A percentile compares a stretch with the other conserved stretches of the same genome.
These are phyloP conservation scores for Myotis lucifugus DNA, from an alignment of 2,113 vertebrate genomes.

Conservation along the genomic window DNA sequence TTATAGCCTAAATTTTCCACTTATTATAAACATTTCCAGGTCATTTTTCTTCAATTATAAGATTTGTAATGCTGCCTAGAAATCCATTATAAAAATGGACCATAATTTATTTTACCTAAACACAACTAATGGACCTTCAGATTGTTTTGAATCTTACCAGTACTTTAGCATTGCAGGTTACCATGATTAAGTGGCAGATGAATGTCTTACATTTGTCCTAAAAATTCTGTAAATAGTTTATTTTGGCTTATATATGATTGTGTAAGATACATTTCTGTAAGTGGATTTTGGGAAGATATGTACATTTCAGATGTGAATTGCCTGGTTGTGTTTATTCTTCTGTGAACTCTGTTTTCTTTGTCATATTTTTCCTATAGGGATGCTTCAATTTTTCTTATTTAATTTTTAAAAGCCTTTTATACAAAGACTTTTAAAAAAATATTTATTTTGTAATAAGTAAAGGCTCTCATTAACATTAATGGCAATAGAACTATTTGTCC, in stretches of 20 bases:
- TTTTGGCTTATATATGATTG: neutral
- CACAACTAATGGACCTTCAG: neutral
- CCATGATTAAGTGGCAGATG: neutral
- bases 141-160: neutral
- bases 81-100: slow-evolving; percentile 6
- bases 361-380: neutral
- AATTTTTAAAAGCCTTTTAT: neutral
- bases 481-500: neutral
- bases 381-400: neutral
- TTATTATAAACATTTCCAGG: neutral
- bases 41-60: neutral
- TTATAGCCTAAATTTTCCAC: neutral
- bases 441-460: slow-evolving; percentile 36
- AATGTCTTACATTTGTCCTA: neutral
- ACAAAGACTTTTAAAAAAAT: neutral
- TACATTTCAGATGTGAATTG: neutral
- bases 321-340: slow-evolving; percentile 5
- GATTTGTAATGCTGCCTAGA: slow-evolving; percentile 42
- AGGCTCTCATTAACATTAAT: neutral
- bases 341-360: neutral
- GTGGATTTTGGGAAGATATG: neutral
- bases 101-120: slow-evolving; percentile 16
- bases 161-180: neutral
- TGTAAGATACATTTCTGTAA: slow-evolving; percentile 3
- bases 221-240: neutral